Evolutionary conservation across 2,797 vertebrate genomes (phyloP), one percentile per base, ranked within the genome.

Genomic region (Microchirus variegatus): DNA sequence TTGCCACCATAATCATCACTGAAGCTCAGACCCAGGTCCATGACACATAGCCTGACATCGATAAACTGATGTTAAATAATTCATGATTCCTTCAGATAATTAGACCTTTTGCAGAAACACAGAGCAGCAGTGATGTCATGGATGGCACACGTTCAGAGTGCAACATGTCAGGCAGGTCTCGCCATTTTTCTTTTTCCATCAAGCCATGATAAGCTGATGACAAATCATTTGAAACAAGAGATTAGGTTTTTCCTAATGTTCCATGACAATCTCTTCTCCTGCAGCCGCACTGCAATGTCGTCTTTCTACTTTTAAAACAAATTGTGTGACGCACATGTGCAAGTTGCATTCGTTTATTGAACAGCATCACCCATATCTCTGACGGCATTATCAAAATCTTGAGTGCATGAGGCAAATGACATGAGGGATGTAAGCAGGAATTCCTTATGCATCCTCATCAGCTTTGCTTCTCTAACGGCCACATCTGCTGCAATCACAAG

Each of bases 401-500:
- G 16, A 45, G 13, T 8, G 5, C 15, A 36, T 70, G 49, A 51
- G 58, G 41, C 44, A 31, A 61, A 62, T 42, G 9, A 18, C 44
- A 44, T 45, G 0, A 54, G 50, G 18, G 43, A 47, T 69, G 42
- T 13, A 15, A 16, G 42, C 42, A 59, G 43, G 50, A 74, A 75
- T 55, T 40, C 14, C 36, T n/a, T 38, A n/a, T 59, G 16, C 38
- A 55, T 42, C 55, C 57, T 67, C 38, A 50, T 47, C 66, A 15
- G 31, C 22, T n/a, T 49, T 42, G 44, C 56, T 70, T 38, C 49
- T 58, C 51, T 73, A 31, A 74, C 26, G 26, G 36, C 47, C 45
- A 61, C 1, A 3, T 77, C 50, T 73, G 80, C 81, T 78, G 62
- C 65, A 76, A 84, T 84, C 78, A 68, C 18, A 44, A 53, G 35